A percentile compares a stretch with the other conserved stretches of the same genome.
Evolutionary conservation across 2,113 vertebrate species (phyloP).

Genomic region (Nanorana parkeri): DNA sequence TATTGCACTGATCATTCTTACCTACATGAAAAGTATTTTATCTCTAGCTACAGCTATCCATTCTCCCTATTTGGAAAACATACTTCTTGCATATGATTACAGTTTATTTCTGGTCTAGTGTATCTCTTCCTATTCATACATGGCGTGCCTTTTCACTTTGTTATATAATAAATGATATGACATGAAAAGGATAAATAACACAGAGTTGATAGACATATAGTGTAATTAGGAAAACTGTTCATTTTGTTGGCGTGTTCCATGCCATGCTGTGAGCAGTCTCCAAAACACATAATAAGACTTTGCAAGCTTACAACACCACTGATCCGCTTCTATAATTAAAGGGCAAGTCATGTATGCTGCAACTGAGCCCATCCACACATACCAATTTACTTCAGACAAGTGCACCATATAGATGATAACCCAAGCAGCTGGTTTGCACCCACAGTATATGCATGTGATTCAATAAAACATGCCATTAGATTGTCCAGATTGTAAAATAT

Average conservation of each 20-base stretch:
- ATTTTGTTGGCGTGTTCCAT: neutral
- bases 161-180: no score
- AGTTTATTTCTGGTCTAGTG: no score
- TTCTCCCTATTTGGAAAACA: no score
- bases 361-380: constrained; percentile 4
- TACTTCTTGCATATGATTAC: no score
- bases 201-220: neutral
- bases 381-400: constrained; percentile 5
- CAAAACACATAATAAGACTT: neutral
- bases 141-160: no score
- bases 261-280: neutral
- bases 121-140: no score
- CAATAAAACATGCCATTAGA: no score
- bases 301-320: neutral
- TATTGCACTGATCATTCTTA: neutral
- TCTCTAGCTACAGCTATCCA: no score
- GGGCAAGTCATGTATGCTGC: neutral
- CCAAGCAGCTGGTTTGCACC: neutral
- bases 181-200: neutral
- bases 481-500: no score
- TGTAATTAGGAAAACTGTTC: neutral
- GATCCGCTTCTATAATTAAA: constrained; percentile 30
- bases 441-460: no score
- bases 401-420: neutral
- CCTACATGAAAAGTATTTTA: no score